Evolutionary conservation across 2,113 vertebrate species (phyloP).

Genomic region (Apeltes quadracus): DNA sequence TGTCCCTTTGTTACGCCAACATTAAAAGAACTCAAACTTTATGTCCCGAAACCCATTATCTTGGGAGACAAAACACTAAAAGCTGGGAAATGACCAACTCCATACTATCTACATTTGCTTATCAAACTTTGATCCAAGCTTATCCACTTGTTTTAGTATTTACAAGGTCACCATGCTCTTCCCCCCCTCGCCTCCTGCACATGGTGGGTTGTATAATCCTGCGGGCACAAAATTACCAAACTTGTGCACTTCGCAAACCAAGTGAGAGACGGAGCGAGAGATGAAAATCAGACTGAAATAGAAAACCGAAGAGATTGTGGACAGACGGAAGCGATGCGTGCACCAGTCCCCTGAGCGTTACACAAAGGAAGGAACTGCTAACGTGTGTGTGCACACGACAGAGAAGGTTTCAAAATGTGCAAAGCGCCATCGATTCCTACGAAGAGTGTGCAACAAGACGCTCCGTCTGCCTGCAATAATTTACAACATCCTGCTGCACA

Average conservation of each 20-base stretch:
- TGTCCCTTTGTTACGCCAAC: background rate
- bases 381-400: constrained; percentile 63
- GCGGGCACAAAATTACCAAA: constrained; percentile 33
- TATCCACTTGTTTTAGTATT: constrained; percentile 52
- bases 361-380: constrained; percentile 83
- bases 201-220: constrained; percentile 45
- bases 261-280: constrained; percentile 19
- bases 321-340: constrained; percentile 69
- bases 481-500: constrained; percentile 1
- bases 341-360: constrained; percentile 65
- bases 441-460: constrained; percentile 24
- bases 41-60: background rate
- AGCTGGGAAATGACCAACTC: background rate
- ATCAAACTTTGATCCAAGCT: constrained; percentile 55
- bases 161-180: constrained; percentile 18
- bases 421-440: constrained; percentile 22
- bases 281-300: constrained; percentile 28
- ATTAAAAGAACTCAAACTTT: constrained; percentile 13
- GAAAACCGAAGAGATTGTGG: constrained; percentile 50
- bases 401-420: constrained; percentile 62
- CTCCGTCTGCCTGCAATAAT: constrained; percentile 29
- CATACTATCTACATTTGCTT: constrained; percentile 10
- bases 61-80: background rate
- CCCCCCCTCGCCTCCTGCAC: background rate
- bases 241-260: background rate